A percentile compares a stretch with the other conserved stretches of the same genome.
phyloP scores from a whole-genome alignment of 2,113 vertebrate species.

The Egretta garzetta region DNA sequence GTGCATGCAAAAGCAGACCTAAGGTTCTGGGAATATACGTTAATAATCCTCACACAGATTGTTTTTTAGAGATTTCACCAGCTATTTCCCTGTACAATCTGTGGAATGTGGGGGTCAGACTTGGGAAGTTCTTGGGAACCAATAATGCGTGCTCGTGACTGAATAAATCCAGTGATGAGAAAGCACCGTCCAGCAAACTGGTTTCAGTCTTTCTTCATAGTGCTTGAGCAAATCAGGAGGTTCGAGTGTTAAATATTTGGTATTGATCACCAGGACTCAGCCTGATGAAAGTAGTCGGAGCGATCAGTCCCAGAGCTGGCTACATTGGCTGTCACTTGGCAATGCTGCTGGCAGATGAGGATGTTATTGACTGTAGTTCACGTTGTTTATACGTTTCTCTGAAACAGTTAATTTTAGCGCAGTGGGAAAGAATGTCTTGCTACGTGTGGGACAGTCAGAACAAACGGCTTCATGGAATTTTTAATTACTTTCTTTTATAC shows the following conservation, averaged over 20 bases:
- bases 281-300: neutral
- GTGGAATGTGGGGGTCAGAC: neutral
- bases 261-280: neutral
- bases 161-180: neutral
- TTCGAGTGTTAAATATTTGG: neutral
- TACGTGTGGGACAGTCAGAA: neutral
- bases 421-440: neutral
- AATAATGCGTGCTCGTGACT: neutral
- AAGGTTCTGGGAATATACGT: neutral
- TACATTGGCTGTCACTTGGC: neutral
- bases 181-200: neutral
- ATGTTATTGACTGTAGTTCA: neutral
- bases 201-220: neutral
- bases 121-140: neutral
- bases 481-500: conserved; percentile 22
- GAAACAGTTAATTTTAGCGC: conserved; percentile 30
- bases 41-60: neutral
- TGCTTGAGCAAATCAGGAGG: neutral
- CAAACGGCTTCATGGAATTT: neutral
- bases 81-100: neutral
- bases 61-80: neutral
- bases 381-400: neutral
- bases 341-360: neutral
- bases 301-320: neutral
- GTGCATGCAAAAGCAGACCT: neutral